Base-by-base conservation (phyloP, 2,888 invertebrate species). In the Seira ritae region DNA sequence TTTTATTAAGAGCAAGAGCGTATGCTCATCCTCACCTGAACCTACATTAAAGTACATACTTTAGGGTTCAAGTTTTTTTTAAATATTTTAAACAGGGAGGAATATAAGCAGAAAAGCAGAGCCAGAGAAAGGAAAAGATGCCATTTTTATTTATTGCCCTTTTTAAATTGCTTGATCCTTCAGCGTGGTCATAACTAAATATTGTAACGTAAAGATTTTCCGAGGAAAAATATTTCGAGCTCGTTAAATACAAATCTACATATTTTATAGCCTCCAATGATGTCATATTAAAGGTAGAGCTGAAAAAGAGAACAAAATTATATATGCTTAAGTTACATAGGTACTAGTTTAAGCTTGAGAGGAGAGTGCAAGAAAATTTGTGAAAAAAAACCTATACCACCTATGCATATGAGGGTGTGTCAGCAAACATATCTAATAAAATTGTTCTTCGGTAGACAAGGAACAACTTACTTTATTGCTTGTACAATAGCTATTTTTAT, bases 351-450 rank as follows among this genome's bases (percentile, higher is more conserved):
- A n/a, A n/a, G n/a, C n/a, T n/a, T n/a, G n/a, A n/a, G n/a, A n/a
- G n/a, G n/a, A n/a, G n/a, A n/a, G n/a, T n/a, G n/a, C 12, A 42
- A 42, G 4, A 42, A 42, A 42, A 4, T 42, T 12, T 42, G 42
- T 42, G 42, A 42, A 42, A 42, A 42, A 42, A 67, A 24, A 66
- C 72, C 37, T n/a, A n/a, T n/a, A n/a, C n/a, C n/a, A n/a, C n/a
- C n/a, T n/a, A n/a, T n/a, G n/a, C n/a, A n/a, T 42, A 69, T 37
- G 68, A 73, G 80, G 80, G 80, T 80, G 80, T 80, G 80, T 80
- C 80, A 80, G 74, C 80, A 80, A 74, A 74, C 80, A 80, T 68
- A 73, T 80, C 80, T 73, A 80, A 80, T 80, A 80, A 80, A 80
- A 80, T 69, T 80, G 80, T 62, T n/a, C n/a, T n/a, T 74, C 73